phyloP scores from a whole-genome alignment of 1,140 invertebrate species.

The Heliconius congener region DNA sequence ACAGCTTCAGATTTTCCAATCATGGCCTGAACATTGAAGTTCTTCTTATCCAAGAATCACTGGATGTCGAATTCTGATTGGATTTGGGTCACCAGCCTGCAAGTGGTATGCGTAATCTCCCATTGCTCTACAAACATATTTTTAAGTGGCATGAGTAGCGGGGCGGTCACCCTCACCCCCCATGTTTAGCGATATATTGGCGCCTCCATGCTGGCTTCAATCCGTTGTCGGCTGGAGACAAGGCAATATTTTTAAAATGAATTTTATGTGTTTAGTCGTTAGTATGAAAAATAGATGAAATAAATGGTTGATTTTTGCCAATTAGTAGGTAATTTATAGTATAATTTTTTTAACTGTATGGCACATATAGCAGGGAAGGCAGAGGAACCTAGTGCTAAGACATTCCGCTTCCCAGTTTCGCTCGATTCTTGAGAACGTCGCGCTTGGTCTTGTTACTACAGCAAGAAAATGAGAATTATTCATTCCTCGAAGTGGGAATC shows the following conservation, averaged over 20 bases:
- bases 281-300: constrained; percentile 14
- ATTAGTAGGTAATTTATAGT: neutral
- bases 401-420: too few species aligned
- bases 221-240: constrained; percentile 25
- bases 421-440: too few species aligned
- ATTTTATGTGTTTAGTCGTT: constrained; percentile 18
- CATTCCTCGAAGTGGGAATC: too few species aligned
- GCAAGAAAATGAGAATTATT: too few species aligned
- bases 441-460: too few species aligned
- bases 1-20: constrained; percentile 15
- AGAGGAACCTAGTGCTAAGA: too few species aligned
- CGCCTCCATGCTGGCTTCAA: constrained; percentile 32
- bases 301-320: constrained; percentile 9
- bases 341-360: neutral
- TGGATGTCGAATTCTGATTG: neutral
- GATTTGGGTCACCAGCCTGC: constrained; percentile 23
- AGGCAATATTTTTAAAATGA: constrained; percentile 28
- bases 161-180: constrained; percentile 24
- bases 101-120: constrained; percentile 25
- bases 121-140: constrained; percentile 34
- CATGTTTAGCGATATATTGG: constrained; percentile 33
- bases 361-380: neutral
- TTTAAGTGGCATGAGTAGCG: constrained; percentile 33
- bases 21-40: neutral
- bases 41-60: neutral